Evolutionary conservation across 2,113 vertebrate genomes (phyloP).

Genomic region (Rallus limicola): DNA sequence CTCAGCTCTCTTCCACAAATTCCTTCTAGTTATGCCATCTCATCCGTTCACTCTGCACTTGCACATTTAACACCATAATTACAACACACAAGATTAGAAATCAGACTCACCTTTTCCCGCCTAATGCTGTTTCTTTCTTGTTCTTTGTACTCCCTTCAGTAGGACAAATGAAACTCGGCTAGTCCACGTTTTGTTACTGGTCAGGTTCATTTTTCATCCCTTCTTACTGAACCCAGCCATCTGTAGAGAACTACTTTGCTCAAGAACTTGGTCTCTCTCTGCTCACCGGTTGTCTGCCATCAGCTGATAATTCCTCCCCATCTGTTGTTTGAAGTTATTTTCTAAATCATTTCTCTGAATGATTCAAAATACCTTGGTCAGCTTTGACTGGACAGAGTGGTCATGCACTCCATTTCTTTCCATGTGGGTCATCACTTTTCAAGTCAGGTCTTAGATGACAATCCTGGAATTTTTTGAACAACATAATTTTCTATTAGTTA

Average conservation of each 20-base stretch:
- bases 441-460: neutral
- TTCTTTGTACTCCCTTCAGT: neutral
- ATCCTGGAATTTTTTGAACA: neutral
- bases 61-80: conserved; percentile 20
- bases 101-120: conserved; percentile 13
- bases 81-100: conserved; percentile 27
- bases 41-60: conserved; percentile 1
- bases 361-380: neutral
- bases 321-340: conserved; percentile 28
- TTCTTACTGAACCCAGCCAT: neutral
- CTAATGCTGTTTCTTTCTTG: neutral
- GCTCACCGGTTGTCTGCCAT: neutral
- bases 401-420: neutral
- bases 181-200: neutral
- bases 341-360: conserved; percentile 22
- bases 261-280: conserved; percentile 1
- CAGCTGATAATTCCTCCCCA: conserved; percentile 26
- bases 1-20: conserved; percentile 49
- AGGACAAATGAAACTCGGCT: neutral
- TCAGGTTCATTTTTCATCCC: neutral
- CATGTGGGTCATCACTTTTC: neutral
- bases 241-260: conserved; percentile 12
- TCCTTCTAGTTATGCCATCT: conserved; percentile 59
- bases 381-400: neutral
- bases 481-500: neutral